Base-by-base conservation (phyloP, 1,140 invertebrate species). In the Cydia pomonella region DNA sequence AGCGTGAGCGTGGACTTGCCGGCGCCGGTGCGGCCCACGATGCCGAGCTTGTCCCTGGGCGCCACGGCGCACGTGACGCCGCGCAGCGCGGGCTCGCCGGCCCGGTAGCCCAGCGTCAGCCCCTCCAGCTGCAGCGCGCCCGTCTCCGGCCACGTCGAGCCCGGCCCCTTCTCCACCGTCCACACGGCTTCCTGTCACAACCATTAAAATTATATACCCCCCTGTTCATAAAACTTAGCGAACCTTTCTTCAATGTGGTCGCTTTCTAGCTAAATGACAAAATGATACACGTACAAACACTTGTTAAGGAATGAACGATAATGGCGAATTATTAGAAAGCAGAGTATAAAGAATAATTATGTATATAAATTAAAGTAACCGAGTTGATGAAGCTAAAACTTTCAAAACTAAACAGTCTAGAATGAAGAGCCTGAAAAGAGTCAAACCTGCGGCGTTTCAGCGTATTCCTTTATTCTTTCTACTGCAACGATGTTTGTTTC, bases 401-500 rank as follows among this genome's bases (percentile, higher is more conserved):
- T 29, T 29, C 27, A 29, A 29, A 29, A 29, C 27, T 2, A 29
- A 29, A 29, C 3, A 29, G 3, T 41, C 38, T 10, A 4, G 9
- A 21, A 59, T 59, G 4, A 59, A 59, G n/a, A 59, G 6, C 5
- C 53, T 23, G 23, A 12, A 23, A 21, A 23, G 21, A 21, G 9
- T 12, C 53, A 71, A 80, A 94, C 94, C 85, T 96, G 95, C 73
- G 95, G 93, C 0, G 97, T 97, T 89, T 99, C 97, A 1, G 97
- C 96, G 87, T 99, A 99, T 87, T 99, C 98, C 88, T 98, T 98
- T 79, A 99, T 98, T 91, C 99, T 95, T 92, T 99, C 99, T 1
- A 99, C 98, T 16, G 98, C 97, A 0, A 99, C 98, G 78, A 99
- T 99, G 87, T 99, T 99, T 0, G 98, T 99, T 94, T 99, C 99